These are phyloP conservation scores for Sialis fuliginosa DNA, from an alignment of 2,888 invertebrate genomes.

Conservation along the genomic window DNA sequence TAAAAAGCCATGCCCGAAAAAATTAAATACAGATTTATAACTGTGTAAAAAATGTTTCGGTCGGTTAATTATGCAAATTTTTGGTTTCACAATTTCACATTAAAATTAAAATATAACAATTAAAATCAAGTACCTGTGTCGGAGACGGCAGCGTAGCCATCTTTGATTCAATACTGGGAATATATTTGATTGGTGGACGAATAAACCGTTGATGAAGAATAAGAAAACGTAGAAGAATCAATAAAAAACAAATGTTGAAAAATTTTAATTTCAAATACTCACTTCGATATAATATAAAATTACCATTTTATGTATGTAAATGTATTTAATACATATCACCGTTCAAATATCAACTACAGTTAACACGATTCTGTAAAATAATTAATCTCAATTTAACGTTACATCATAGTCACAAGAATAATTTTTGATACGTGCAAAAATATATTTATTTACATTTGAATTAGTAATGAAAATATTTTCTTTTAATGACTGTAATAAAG, in stretches of 20 bases:
- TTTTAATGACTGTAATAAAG: too few species aligned
- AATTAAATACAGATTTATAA: neutral
- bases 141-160: constrained; percentile 76
- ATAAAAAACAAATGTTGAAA: constrained; percentile 11
- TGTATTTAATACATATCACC: too few species aligned
- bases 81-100: neutral
- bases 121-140: constrained; percentile 47
- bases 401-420: too few species aligned
- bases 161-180: constrained; percentile 33
- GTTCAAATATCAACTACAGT: too few species aligned
- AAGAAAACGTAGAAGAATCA: constrained; percentile 15
- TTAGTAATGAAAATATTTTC: too few species aligned
- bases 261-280: neutral
- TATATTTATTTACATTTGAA: too few species aligned
- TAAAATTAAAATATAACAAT: constrained; percentile 4
- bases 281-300: neutral
- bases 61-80: neutral
- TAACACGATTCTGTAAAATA: too few species aligned
- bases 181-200: constrained; percentile 17
- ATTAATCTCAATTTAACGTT: too few species aligned
- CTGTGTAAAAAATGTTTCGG: neutral
- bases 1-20: neutral
- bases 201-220: constrained; percentile 16
- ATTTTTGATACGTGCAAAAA: too few species aligned
- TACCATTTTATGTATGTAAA: too few species aligned